Percentiles rank a stretch among this genome's conserved stretches.
phyloP scores from a whole-genome alignment of 2,113 vertebrate genomes.

The Corythaeola cristata region DNA sequence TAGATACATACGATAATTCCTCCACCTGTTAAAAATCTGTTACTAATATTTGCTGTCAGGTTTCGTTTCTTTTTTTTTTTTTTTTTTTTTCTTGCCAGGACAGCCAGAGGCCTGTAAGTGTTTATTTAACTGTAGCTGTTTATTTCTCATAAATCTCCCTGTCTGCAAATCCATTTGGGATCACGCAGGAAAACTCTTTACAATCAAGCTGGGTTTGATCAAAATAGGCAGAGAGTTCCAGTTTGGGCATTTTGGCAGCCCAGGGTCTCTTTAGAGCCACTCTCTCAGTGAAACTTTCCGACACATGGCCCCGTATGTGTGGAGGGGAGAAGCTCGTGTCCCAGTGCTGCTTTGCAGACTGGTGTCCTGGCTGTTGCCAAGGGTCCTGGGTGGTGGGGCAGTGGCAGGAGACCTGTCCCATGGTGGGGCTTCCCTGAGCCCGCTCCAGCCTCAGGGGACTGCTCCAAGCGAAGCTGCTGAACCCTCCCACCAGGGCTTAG shows the following conservation, averaged over 20 bases:
- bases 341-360: not conserved
- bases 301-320: fast-evolving
- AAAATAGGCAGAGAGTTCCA: not conserved
- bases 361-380: not conserved
- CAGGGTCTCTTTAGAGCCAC: not conserved
- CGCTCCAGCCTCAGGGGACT: not conserved
- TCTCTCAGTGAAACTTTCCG: not conserved
- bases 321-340: not conserved
- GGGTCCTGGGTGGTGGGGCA: not conserved
- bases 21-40: conserved; percentile 51
- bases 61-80: not conserved
- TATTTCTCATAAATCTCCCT: not conserved
- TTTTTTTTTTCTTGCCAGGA: not conserved
- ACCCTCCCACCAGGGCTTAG: fast-evolving
- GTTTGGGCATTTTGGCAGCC: not conserved
- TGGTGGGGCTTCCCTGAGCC: not conserved
- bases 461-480: not conserved
- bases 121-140: conserved; percentile 30
- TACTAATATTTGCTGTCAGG: conserved; percentile 1
- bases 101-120: not conserved
- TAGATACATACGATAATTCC: not conserved
- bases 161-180: not conserved
- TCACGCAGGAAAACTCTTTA: not conserved
- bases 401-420: not conserved
- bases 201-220: not conserved